phyloP scores from a whole-genome alignment of 2,113 vertebrate species.

The Haemorhous mexicanus region DNA sequence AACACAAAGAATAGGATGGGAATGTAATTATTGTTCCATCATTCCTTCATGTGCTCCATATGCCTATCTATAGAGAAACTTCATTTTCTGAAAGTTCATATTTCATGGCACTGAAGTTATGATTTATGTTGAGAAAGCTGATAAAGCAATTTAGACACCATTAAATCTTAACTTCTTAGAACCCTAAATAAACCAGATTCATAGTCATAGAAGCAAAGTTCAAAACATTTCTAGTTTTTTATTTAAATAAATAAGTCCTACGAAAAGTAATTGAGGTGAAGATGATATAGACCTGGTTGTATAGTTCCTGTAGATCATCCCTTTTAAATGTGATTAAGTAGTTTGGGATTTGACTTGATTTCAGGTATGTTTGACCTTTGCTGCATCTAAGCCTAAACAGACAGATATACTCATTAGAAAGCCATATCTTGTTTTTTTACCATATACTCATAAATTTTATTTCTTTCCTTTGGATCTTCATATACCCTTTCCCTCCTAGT shows the following conservation, averaged over 20 bases:
- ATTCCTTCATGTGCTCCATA: background rate
- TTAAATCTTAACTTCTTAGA: background rate
- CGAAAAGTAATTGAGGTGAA: background rate
- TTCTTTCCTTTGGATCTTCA: background rate
- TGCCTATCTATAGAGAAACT: background rate
- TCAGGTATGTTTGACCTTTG: background rate
- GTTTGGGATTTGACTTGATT: background rate
- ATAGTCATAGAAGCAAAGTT: background rate
- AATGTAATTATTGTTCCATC: background rate
- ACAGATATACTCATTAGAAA: background rate
- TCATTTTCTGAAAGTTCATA: background rate
- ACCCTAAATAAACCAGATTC: background rate
- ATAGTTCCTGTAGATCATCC: background rate
- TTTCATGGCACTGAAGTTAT: background rate
- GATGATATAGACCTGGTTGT: background rate
- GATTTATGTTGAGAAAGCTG: background rate
- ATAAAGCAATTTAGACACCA: background rate
- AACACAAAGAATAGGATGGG: background rate
- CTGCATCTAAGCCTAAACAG: background rate
- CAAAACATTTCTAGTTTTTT: background rate
- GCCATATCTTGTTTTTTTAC: background rate
- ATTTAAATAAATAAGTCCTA: background rate
- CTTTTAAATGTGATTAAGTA: background rate
- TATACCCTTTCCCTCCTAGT: background rate
- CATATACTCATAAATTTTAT: background rate